Evolutionary conservation across 2,888 invertebrate genomes (phyloP), one percentile per base, ranked within the genome.

Genomic region (Griposia aprilina): DNA sequence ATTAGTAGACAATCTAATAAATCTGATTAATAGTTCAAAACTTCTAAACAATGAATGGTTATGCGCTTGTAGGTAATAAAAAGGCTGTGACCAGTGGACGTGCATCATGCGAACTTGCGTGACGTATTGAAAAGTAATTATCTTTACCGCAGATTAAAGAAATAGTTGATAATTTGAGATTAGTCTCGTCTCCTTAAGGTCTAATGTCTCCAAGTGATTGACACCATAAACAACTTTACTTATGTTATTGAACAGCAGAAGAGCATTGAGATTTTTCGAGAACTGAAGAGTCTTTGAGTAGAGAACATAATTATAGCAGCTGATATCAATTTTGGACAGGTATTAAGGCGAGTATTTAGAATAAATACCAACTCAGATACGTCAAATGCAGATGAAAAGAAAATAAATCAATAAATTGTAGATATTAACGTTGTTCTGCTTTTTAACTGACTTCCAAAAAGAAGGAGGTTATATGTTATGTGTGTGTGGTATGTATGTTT

Each of bases 41-140:
- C 17, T n/a, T 66, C 17, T 45, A 26, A 63, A 57, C 45, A 59
- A 78, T 60, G 59, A 71, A 60, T 52, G 59, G 17, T 15, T 15
- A 65, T 52, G 50, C 36, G 66, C 60, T 74, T 23, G 23, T 10
- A 45, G 10, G 45, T 48, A 52, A 45, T 30, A 50, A 60, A 67
- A 63, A 57, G 17, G 13, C 41, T 48, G 8, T 57, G 60, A 30
- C n/a, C 59, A 26, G 52, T 74, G 23, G 30, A 57, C 48, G 57
- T 36, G 26, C 50, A 70, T 59, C 81, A 81, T 76, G 81, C 76
- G 17, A 84, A 60, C 50, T 83, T n/a, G 76, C 81, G 81, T 81
- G 84, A 23, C 7, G 41, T 72, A 45, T 48, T 10, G 11, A 3
- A 30, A 15, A 52, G 23, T 50, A 78, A 75, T 57, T 57, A 41